Evolutionary conservation across 1,140 invertebrate genomes (phyloP).

Genomic region (Bombus waltoni): DNA sequence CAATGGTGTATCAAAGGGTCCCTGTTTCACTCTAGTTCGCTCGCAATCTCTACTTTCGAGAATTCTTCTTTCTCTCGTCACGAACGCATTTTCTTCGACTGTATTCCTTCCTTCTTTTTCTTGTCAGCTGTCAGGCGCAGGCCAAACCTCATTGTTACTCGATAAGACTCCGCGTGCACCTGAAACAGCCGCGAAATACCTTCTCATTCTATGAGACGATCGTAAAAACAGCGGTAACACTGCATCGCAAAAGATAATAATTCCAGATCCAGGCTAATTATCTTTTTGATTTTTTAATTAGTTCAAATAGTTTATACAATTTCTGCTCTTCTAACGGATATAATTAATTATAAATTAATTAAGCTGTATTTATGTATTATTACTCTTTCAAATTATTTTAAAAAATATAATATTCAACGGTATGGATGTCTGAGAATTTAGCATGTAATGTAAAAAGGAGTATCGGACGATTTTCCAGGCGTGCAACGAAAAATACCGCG

Average conservation of each 20-base stretch:
- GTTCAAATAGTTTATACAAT: neutral
- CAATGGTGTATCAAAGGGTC: slow-evolving; percentile 73
- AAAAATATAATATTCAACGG: neutral
- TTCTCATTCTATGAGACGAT: neutral
- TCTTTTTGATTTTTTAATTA: neutral
- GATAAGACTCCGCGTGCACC: slow-evolving; percentile 17
- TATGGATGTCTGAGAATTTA: neutral
- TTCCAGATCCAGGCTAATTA: neutral
- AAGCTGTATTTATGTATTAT: neutral
- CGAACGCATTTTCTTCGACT: slow-evolving; percentile 30
- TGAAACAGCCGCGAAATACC: slow-evolving; percentile 17
- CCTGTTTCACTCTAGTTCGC: slow-evolving; percentile 59
- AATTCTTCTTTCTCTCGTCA: slow-evolving; percentile 45
- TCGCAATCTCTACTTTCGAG: slow-evolving; percentile 55
- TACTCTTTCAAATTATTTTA: neutral
- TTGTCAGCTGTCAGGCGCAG: slow-evolving; percentile 51
- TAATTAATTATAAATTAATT: neutral
- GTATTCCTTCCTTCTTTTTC: slow-evolving; percentile 11
- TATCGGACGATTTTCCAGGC: slow-evolving; percentile 22
- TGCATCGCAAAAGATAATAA: neutral
- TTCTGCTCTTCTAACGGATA: neutral
- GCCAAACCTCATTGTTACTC: slow-evolving; percentile 50
- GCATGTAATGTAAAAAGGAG: slow-evolving; percentile 36
- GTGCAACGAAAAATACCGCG: slow-evolving; percentile 50
- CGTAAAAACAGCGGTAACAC: neutral